Percentiles rank a stretch among this genome's conserved stretches.
Conservation (phyloP, 2,113 vertebrate genomes). For the Leptobrachium leishanense region DNA sequence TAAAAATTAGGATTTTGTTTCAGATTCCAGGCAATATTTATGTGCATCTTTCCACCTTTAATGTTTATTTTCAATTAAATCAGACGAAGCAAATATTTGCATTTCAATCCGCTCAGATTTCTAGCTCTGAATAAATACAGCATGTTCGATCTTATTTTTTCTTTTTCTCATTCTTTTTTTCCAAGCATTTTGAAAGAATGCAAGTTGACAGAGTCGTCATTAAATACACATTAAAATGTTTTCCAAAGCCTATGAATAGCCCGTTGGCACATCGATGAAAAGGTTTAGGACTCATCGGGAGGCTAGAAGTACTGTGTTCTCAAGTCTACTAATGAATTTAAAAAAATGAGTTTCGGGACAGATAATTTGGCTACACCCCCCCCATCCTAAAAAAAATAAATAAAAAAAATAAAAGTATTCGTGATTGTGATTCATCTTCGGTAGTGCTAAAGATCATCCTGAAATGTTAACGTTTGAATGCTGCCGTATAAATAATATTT, state of each 20-base stretch:
- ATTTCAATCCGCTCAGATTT: not conserved
- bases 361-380: slow-evolving; percentile 6
- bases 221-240: slow-evolving; percentile 8
- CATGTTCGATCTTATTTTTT: not conserved
- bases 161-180: not conserved
- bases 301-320: not conserved
- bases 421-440: slow-evolving; percentile 12
- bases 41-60: not conserved
- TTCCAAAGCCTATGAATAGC: slow-evolving; percentile 22
- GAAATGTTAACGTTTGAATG: slow-evolving; percentile 33
- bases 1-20: not conserved
- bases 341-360: slow-evolving; percentile 31
- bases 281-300: not conserved
- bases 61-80: not conserved
- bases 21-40: not conserved
- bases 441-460: slow-evolving; percentile 22
- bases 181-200: not conserved
- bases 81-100: not conserved
- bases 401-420: slow-evolving; percentile 16
- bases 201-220: not conserved
- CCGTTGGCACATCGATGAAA: slow-evolving; percentile 31
- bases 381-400: not conserved
- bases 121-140: not conserved
- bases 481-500: slow-evolving; percentile 27
- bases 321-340: slow-evolving; percentile 6